phyloP scores from a whole-genome alignment of 2,888 invertebrate species.

The Lasioglossum vierecki region DNA sequence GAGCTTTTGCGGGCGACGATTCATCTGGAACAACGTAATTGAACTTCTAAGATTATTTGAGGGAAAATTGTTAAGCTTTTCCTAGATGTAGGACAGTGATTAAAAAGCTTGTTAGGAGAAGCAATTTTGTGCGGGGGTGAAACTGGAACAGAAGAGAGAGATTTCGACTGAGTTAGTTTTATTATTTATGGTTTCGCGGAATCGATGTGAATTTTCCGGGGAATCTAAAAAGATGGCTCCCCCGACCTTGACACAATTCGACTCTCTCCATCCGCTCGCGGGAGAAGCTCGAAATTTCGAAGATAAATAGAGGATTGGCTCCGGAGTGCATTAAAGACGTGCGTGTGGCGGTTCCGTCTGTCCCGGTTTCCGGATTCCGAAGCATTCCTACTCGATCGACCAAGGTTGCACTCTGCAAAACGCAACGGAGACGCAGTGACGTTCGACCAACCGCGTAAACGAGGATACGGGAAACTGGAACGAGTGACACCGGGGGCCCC shows the following conservation, averaged over 20 bases:
- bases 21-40: background rate
- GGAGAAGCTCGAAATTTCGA: slow-evolving; percentile 7
- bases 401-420: background rate
- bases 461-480: background rate
- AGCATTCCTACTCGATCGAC: background rate
- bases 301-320: background rate
- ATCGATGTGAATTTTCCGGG: background rate
- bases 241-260: background rate
- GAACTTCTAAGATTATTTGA: background rate
- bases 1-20: background rate
- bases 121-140: background rate
- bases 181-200: background rate
- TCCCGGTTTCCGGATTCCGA: slow-evolving; percentile 3
- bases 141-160: slow-evolving; percentile 5
- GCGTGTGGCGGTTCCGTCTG: background rate
- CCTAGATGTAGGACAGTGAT: background rate
- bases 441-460: background rate
- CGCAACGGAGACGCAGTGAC: background rate
- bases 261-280: background rate
- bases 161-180: background rate
- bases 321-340: background rate
- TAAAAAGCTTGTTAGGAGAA: slow-evolving; percentile 4
- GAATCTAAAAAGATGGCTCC: background rate
- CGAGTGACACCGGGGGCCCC: background rate
- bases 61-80: background rate